phyloP scores from a whole-genome alignment of 2,888 invertebrate genomes.

The Habrosyne pyritoides region DNA sequence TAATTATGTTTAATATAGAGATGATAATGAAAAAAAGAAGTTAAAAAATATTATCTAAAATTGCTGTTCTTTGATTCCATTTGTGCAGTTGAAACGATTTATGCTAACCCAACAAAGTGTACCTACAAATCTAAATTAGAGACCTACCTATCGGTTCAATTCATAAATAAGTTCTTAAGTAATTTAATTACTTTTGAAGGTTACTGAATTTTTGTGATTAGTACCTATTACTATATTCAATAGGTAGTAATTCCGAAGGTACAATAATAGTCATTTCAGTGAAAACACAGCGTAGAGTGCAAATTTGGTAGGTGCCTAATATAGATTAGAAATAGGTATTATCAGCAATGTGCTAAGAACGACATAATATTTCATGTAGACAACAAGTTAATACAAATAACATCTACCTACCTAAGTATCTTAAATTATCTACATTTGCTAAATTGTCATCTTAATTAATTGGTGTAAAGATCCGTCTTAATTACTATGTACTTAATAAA shows the following conservation, averaged over 20 bases:
- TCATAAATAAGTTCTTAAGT: too few relatives aligned
- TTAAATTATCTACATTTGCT: slow-evolving; percentile 63
- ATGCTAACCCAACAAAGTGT: not conserved
- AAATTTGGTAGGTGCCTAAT: not conserved
- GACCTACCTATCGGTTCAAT: not conserved
- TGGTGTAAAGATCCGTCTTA: slow-evolving; percentile 83
- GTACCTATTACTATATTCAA: not conserved
- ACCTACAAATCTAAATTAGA: not conserved
- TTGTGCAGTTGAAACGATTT: slow-evolving; percentile 16
- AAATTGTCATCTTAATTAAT: slow-evolving; percentile 77
- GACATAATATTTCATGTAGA: slow-evolving; percentile 32
- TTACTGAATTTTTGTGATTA: not conserved
- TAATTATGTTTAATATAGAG: slow-evolving; percentile 17
- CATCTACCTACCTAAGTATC: slow-evolving; percentile 53
- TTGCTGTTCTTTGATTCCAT: slow-evolving; percentile 15
- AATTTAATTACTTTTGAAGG: not conserved
- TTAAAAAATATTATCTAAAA: slow-evolving; percentile 10
- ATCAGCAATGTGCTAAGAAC: slow-evolving; percentile 2
- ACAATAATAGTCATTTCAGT: not conserved
- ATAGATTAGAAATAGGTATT: not conserved
- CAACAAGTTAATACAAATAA: slow-evolving; percentile 66
- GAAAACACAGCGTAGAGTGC: not conserved
- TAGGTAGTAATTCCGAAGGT: too few relatives aligned
- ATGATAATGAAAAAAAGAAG: slow-evolving; percentile 11
- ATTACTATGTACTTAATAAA: slow-evolving; percentile 54